These are phyloP conservation scores for Entelurus aequoreus DNA, from an alignment of 2,113 vertebrate species.

Conservation along the genomic window DNA sequence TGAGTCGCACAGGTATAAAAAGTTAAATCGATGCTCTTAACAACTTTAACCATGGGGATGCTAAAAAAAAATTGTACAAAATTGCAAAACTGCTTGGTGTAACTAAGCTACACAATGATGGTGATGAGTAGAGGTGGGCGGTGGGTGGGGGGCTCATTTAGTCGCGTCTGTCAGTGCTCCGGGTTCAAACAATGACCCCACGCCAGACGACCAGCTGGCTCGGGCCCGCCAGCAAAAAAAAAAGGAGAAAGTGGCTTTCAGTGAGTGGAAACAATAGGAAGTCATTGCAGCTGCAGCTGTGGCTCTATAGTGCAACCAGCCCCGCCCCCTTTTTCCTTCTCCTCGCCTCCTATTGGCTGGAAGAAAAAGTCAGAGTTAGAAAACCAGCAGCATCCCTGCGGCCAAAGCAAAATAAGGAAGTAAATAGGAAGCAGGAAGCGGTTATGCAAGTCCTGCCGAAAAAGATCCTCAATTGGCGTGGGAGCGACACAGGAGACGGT, in stretches of 20 bases:
- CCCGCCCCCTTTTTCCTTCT: constrained; percentile 11
- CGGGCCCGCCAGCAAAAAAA: constrained; percentile 13
- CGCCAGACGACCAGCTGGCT: constrained; percentile 27
- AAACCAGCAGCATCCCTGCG: neutral
- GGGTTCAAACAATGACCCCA: constrained; percentile 42
- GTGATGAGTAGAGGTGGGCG: too few relatives aligned
- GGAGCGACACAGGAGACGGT: neutral
- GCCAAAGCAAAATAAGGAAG: constrained; percentile 33
- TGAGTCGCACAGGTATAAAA: too few relatives aligned
- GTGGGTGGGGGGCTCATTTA: constrained; percentile 1
- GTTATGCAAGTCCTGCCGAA: constrained; percentile 37
- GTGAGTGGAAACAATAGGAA: constrained; percentile 70
- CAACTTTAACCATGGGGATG: too few relatives aligned
- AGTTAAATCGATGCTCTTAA: too few relatives aligned
- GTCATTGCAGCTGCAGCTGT: constrained; percentile 69
- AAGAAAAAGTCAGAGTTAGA: constrained; percentile 8
- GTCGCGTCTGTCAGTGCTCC: constrained; percentile 21
- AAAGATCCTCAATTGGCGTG: neutral
- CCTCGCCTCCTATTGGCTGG: constrained; percentile 2
- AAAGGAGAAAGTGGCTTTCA: constrained; percentile 65
- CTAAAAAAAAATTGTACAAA: too few relatives aligned
- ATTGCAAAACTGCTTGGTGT: neutral
- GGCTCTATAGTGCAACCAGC: constrained; percentile 35
- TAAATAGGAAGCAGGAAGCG: constrained; percentile 52
- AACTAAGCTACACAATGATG: too few relatives aligned